Percentiles rank a stretch among this genome's conserved stretches.
These are phyloP conservation scores for Anagyrus pseudococci DNA, from an alignment of 2,888 invertebrate genomes.

Conservation along the genomic window DNA sequence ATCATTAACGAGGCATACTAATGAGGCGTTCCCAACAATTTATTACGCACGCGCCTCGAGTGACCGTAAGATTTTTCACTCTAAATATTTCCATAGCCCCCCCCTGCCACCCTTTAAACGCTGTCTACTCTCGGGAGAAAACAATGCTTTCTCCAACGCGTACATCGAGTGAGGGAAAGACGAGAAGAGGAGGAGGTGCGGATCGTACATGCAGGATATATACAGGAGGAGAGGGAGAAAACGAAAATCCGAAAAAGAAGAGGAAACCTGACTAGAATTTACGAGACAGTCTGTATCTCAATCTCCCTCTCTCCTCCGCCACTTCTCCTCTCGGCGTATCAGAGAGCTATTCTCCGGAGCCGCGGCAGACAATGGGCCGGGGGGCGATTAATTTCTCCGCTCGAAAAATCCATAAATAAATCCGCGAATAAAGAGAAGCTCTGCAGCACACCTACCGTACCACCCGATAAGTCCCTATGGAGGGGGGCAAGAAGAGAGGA, in stretches of 20 bases:
- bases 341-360: slow-evolving; percentile 15
- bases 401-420: slow-evolving; percentile 20
- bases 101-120: too few relatives aligned
- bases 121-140: too few relatives aligned
- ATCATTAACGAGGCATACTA: neutral
- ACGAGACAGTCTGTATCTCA: slow-evolving; percentile 36
- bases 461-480: slow-evolving; percentile 9
- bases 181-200: too few relatives aligned
- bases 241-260: neutral
- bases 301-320: slow-evolving; percentile 6
- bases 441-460: neutral
- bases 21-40: neutral
- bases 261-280: slow-evolving; percentile 27
- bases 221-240: neutral
- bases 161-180: too few relatives aligned
- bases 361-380: slow-evolving; percentile 28
- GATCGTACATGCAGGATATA: too few relatives aligned
- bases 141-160: neutral
- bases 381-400: slow-evolving; percentile 31
- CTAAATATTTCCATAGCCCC: too few relatives aligned
- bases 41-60: neutral
- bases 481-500: neutral
- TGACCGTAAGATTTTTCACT: neutral
- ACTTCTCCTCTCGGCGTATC: slow-evolving; percentile 2
- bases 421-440: neutral